A percentile compares a stretch with the other conserved stretches of the same genome.
Conservation (phyloP, 2,113 vertebrate genomes). For the Gymnocephalus cernua region DNA sequence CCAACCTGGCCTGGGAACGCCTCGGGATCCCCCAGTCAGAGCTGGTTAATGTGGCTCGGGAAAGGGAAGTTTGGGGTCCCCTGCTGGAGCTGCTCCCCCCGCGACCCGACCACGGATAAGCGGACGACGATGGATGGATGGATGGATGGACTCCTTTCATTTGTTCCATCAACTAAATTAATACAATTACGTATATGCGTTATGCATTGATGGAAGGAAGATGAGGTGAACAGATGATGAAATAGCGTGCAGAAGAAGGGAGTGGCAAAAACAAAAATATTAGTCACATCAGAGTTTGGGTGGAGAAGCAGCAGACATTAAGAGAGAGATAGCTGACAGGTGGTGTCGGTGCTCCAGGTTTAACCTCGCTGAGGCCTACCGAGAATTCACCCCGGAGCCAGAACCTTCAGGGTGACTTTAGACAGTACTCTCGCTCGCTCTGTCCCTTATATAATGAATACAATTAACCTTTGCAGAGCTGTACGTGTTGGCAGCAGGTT, state of each 20-base stretch:
- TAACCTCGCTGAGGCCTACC: slow-evolving; percentile 51
- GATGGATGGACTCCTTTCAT: slow-evolving; percentile 71
- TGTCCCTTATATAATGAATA: slow-evolving; percentile 80
- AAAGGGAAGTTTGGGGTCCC: too few relatives aligned
- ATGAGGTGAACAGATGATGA: slow-evolving; percentile 33
- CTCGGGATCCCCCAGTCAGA: too few relatives aligned
- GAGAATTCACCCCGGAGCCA: slow-evolving; percentile 57
- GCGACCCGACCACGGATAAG: too few relatives aligned
- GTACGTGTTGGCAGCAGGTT: slow-evolving; percentile 62
- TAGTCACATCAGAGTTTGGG: not conserved
- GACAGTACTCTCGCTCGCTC: slow-evolving; percentile 46
- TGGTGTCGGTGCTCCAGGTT: slow-evolving; percentile 56
- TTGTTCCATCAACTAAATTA: slow-evolving; percentile 66
- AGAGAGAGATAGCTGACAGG: slow-evolving; percentile 55
- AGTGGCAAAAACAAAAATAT: not conserved
- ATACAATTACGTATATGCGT: slow-evolving; percentile 57
- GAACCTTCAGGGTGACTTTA: slow-evolving; percentile 76
- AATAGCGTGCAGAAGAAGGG: not conserved
- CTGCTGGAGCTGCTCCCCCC: too few relatives aligned
- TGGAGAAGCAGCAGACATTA: slow-evolving; percentile 1
- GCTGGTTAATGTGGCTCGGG: too few relatives aligned
- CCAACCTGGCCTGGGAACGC: too few relatives aligned
- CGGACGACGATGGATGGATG: too few relatives aligned
- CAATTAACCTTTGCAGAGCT: slow-evolving; percentile 82
- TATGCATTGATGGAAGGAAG: slow-evolving; percentile 42